These are phyloP conservation scores for Trypoxylus dichotomus DNA, from an alignment of 1,140 invertebrate species.

Conservation along the genomic window DNA sequence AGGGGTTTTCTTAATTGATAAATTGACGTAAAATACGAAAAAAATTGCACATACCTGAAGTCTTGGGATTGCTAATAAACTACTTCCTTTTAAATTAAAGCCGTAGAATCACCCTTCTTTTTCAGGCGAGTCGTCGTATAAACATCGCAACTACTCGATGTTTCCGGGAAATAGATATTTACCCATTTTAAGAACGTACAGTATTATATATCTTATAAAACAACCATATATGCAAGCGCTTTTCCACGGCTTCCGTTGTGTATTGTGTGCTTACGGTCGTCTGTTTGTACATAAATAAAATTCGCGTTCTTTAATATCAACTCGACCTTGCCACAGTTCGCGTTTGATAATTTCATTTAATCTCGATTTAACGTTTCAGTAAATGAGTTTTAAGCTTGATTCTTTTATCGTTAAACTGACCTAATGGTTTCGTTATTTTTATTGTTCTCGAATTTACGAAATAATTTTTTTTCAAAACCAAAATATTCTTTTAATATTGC, in stretches of 20 bases:
- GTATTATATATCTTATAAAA: neutral
- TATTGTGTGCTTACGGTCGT: neutral
- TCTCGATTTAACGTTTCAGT: neutral
- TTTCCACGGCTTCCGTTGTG: neutral
- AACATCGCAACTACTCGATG: neutral
- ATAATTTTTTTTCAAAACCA: neutral
- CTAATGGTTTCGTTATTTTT: too few relatives aligned
- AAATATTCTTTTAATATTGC: neutral
- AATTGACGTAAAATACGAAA: too few relatives aligned
- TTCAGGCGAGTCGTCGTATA: neutral
- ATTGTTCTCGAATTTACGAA: neutral
- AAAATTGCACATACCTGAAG: neutral
- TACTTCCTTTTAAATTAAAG: neutral
- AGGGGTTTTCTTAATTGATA: too few relatives aligned
- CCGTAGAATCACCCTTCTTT: neutral
- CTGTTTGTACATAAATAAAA: neutral
- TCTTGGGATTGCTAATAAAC: neutral
- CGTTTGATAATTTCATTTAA: neutral
- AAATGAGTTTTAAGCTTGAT: too few relatives aligned
- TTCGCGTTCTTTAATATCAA: neutral
- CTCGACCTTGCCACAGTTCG: neutral
- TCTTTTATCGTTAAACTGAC: too few relatives aligned
- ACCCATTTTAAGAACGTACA: neutral
- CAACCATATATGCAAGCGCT: neutral
- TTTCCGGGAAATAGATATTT: constrained; percentile 18